Conservation (phyloP, 2,888 invertebrate genomes). For the Poecilobothrus nobilitatus region DNA sequence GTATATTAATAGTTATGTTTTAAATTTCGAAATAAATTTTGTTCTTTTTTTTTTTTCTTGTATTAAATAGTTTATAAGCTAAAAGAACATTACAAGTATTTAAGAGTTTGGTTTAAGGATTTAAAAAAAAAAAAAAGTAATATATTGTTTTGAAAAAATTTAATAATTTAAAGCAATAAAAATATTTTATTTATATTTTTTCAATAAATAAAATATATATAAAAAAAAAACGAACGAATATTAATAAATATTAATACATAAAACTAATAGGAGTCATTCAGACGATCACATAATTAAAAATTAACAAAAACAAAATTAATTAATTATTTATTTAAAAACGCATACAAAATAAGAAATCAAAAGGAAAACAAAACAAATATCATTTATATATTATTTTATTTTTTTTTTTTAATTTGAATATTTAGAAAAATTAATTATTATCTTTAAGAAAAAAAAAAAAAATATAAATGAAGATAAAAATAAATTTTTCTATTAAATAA, state of each 20-base stretch:
- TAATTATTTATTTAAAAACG: background rate
- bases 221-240: background rate
- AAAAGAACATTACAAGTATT: too few relatives aligned
- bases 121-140: too few relatives aligned
- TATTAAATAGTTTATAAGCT: too few relatives aligned
- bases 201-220: background rate
- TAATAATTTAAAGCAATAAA: conserved; percentile 11
- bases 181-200: background rate
- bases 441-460: too few relatives aligned
- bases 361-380: background rate
- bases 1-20: too few relatives aligned
- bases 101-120: too few relatives aligned
- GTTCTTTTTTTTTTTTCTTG: too few relatives aligned
- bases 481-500: conserved; percentile 2
- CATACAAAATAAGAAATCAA: background rate
- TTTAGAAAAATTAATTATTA: conserved; percentile 7
- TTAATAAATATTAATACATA: background rate
- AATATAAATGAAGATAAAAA: too few relatives aligned
- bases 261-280: conserved; percentile 14
- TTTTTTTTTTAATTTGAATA: too few relatives aligned
- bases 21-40: too few relatives aligned
- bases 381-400: too few relatives aligned
- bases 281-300: conserved; percentile 15
- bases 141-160: too few relatives aligned
- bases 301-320: conserved; percentile 15